Percentiles rank a stretch among this genome's conserved stretches.
Evolutionary conservation across 2,797 vertebrate species (phyloP).

Genomic region (Acanthis flammea): DNA sequence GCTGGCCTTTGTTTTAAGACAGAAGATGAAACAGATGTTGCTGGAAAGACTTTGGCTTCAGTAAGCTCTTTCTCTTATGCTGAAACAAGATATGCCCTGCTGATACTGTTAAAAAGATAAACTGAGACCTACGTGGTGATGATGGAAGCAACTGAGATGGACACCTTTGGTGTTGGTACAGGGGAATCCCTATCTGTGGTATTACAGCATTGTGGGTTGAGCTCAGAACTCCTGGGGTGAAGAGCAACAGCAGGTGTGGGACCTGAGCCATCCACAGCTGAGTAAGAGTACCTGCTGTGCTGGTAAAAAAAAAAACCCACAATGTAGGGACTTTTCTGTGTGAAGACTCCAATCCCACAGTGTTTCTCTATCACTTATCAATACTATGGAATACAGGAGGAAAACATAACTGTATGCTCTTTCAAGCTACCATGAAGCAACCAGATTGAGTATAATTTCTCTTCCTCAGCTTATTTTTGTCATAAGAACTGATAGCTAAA

Average conservation of each 20-base stretch:
- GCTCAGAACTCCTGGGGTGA: not conserved
- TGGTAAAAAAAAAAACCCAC: not conserved
- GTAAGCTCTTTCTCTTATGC: not conserved
- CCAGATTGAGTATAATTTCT: not conserved
- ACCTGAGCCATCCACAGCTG: not conserved
- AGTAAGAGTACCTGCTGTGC: not conserved
- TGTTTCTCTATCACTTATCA: not conserved
- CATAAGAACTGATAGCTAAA: not conserved
- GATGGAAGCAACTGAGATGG: not conserved
- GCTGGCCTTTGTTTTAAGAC: not conserved
- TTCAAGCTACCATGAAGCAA: not conserved
- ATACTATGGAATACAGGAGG: not conserved
- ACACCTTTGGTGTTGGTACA: accelerated
- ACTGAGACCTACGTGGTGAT: not conserved
- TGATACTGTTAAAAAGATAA: not conserved
- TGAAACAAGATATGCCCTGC: not conserved
- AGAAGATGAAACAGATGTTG: not conserved
- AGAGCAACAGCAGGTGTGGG: not conserved
- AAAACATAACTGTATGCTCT: not conserved
- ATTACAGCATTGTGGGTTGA: not conserved
- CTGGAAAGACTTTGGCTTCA: not conserved
- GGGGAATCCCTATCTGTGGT: not conserved
- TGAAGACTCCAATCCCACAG: not conserved
- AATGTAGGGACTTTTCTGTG: not conserved
- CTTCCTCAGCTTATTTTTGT: not conserved